These are phyloP conservation scores for Clarias magur DNA, from an alignment of 2,113 vertebrate genomes.

Conservation along the genomic window DNA sequence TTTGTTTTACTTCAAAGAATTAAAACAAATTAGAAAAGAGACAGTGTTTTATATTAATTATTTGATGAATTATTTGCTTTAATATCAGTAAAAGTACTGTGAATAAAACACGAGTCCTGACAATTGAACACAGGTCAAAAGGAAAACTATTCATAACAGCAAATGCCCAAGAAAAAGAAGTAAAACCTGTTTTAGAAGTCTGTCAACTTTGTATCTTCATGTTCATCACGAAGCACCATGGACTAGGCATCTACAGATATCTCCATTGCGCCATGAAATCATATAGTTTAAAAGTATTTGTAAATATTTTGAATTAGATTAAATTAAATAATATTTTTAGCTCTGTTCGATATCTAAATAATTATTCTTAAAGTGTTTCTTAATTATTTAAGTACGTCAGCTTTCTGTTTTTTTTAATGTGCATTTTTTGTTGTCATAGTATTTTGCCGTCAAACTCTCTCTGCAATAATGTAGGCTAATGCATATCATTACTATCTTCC, in stretches of 20 bases:
- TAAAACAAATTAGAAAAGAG: background rate
- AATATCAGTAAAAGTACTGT: no score
- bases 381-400: no score
- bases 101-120: background rate
- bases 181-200: slow-evolving; percentile 36
- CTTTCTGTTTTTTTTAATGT: background rate
- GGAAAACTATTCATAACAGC: background rate
- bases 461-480: background rate
- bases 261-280: background rate
- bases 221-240: background rate
- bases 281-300: background rate
- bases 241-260: background rate
- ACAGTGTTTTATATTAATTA: background rate
- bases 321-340: background rate
- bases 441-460: background rate
- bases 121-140: background rate
- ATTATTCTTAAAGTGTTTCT: background rate
- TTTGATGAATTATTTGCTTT: background rate
- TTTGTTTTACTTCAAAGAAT: background rate
- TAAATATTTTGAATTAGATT: no score
- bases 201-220: background rate
- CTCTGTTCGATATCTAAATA: background rate
- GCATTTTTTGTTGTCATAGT: no score
- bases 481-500: background rate
- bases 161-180: background rate